Evolutionary conservation across 2,113 vertebrate genomes (phyloP).

Genomic region (Ondatra zibethicus): DNA sequence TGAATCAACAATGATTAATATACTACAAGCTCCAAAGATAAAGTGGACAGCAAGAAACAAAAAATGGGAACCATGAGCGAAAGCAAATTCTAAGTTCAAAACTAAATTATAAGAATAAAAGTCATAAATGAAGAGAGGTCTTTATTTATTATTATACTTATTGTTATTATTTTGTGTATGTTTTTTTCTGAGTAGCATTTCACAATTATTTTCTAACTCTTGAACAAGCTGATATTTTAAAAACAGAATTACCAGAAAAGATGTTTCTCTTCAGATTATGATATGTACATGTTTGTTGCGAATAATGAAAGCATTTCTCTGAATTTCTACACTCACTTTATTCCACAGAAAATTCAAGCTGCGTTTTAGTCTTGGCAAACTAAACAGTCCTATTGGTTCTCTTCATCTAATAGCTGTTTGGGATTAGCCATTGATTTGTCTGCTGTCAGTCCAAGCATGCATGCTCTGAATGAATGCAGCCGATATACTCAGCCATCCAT

Average conservation of each 20-base stretch:
- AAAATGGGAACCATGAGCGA: not conserved
- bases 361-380: constrained; percentile 55
- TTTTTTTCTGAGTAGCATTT: not conserved
- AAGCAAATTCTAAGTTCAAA: not conserved
- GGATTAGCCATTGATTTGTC: constrained; percentile 57
- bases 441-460: constrained; percentile 34
- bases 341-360: constrained; percentile 26
- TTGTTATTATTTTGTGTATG: not conserved
- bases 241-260: constrained; percentile 47
- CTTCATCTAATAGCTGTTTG: constrained; percentile 57
- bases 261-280: constrained; percentile 2
- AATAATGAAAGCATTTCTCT: not conserved
- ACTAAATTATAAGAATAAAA: not conserved
- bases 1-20: not conserved
- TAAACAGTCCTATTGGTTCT: not conserved
- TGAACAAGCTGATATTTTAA: not conserved
- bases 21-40: not conserved
- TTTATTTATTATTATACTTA: not conserved
- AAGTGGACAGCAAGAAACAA: not conserved
- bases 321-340: constrained; percentile 46
- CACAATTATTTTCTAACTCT: constrained; percentile 42
- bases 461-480: constrained; percentile 50
- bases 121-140: not conserved
- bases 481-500: not conserved
- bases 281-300: not conserved